Evolutionary conservation across 2,113 vertebrate genomes (phyloP).

Genomic region (Scartelaos histophorus): DNA sequence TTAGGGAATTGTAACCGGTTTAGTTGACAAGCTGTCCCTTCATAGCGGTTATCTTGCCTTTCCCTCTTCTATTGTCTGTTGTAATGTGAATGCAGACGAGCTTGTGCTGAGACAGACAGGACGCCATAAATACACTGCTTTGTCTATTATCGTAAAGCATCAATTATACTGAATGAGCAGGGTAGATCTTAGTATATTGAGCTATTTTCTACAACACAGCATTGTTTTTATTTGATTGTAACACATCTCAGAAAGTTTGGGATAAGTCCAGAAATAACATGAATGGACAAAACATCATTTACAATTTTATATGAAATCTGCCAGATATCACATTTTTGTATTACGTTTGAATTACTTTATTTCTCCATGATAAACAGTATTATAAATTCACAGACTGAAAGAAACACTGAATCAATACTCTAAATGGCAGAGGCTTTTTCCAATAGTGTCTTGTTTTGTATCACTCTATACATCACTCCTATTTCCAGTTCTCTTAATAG

Average conservation of each 20-base stretch:
- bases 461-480: constrained; percentile 16
- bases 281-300: not conserved
- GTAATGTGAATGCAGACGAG: not conserved
- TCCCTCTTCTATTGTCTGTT: not conserved
- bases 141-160: not conserved
- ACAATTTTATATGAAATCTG: not conserved
- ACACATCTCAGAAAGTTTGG: not conserved
- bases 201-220: not conserved
- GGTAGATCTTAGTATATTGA: not conserved
- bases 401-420: not conserved
- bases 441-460: constrained; percentile 14
- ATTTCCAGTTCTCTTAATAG: constrained; percentile 23
- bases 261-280: not conserved
- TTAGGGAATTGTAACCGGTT: not conserved
- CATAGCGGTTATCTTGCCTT: not conserved
- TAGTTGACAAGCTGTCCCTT: not conserved
- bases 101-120: not conserved
- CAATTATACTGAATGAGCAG: not conserved
- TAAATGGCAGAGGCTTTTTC: not conserved
- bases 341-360: not conserved
- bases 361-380: not conserved
- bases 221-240: not conserved
- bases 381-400: not conserved
- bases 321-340: not conserved
- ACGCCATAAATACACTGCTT: not conserved